These are phyloP conservation scores for Myanophis thanlyinensis DNA, from an alignment of 2,113 vertebrate species.

Conservation along the genomic window DNA sequence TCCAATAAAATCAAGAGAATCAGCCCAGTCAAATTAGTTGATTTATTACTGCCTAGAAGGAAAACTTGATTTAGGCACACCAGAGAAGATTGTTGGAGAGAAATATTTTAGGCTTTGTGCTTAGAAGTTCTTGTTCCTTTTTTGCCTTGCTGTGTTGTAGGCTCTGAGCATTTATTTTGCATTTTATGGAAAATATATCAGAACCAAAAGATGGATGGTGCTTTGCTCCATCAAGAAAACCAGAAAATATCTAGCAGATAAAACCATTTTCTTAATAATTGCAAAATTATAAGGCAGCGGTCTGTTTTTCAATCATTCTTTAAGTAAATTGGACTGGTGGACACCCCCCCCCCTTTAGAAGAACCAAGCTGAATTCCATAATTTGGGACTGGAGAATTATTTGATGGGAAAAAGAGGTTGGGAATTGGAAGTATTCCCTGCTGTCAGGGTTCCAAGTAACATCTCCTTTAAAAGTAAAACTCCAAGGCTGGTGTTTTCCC, in stretches of 20 bases:
- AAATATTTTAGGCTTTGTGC: background rate
- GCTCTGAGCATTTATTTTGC: background rate
- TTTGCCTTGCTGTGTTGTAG: background rate
- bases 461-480: no score
- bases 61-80: background rate
- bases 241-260: background rate
- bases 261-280: background rate
- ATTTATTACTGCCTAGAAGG: background rate
- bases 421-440: no score
- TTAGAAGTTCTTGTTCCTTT: background rate
- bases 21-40: background rate
- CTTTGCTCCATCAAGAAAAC: background rate
- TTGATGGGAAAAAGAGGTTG: background rate
- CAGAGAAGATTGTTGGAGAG: background rate
- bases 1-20: background rate
- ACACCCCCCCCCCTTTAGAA: background rate
- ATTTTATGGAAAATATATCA: background rate
- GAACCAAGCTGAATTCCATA: background rate
- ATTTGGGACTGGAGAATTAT: background rate
- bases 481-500: no score
- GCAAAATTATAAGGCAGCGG: background rate
- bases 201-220: background rate
- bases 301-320: background rate
- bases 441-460: no score
- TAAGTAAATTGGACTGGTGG: background rate